Percentiles rank a stretch among this genome's conserved stretches.
These are phyloP conservation scores for Pseudoatta argentina DNA, from an alignment of 1,140 invertebrate genomes.

Conservation along the genomic window DNA sequence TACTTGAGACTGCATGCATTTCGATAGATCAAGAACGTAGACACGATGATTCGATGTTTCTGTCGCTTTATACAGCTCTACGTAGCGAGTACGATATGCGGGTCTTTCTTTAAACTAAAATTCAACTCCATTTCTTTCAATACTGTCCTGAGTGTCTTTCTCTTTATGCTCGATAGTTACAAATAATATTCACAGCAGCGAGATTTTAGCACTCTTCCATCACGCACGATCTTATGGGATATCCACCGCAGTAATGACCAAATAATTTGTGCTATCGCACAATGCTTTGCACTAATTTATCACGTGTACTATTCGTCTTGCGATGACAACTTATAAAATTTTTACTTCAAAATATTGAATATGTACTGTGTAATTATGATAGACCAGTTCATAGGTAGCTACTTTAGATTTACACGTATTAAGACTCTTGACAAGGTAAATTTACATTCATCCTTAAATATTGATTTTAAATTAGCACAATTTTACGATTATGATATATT, in stretches of 20 bases:
- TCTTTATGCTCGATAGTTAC: conserved; percentile 32
- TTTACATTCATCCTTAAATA: neutral
- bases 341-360: neutral
- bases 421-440: conserved; percentile 35
- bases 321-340: neutral
- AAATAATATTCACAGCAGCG: conserved; percentile 43
- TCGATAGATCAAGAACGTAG: conserved; percentile 50
- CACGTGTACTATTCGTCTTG: neutral
- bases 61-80: conserved; percentile 55
- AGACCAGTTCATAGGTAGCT: conserved; percentile 3
- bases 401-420: conserved; percentile 19
- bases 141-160: conserved; percentile 27
- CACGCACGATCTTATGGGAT: conserved; percentile 64
- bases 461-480: conserved; percentile 34
- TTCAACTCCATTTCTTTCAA: conserved; percentile 37
- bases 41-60: conserved; percentile 34
- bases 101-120: conserved; percentile 6
- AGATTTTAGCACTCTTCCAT: conserved; percentile 62
- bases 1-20: conserved; percentile 73
- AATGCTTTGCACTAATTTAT: conserved; percentile 68
- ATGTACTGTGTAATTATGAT: neutral
- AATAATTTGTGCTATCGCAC: conserved; percentile 46
- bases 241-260: conserved; percentile 39
- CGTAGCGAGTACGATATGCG: conserved; percentile 34
- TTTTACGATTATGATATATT: conserved; percentile 2